Conservation (phyloP, 2,113 vertebrate species). For the Boleophthalmus pectinirostris region DNA sequence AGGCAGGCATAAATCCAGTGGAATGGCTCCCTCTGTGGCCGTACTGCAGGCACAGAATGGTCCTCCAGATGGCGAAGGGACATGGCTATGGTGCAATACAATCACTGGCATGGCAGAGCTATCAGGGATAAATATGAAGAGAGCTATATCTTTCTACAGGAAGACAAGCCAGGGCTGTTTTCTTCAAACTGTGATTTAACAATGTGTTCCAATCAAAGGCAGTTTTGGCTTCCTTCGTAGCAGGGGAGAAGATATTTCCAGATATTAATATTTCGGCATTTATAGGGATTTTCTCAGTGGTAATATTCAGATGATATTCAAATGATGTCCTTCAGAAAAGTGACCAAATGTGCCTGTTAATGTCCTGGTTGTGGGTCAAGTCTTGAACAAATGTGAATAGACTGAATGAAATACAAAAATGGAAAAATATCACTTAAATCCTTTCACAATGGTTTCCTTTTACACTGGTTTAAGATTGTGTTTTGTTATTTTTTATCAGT, state of each 20-base stretch:
- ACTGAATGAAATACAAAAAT: not conserved
- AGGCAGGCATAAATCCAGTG: slow-evolving; percentile 68
- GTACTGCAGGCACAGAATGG: slow-evolving; percentile 65
- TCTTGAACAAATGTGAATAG: no score
- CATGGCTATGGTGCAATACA: slow-evolving; percentile 68
- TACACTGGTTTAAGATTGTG: no score
- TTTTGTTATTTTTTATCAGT: no score
- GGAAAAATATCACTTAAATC: not conserved
- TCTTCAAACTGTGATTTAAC: slow-evolving; percentile 41
- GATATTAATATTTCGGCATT: not conserved
- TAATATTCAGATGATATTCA: not conserved
- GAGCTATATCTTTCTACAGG: slow-evolving; percentile 57
- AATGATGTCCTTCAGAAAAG: no score
- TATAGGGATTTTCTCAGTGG: not conserved
- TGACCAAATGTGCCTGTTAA: not conserved
- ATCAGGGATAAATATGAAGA: slow-evolving; percentile 65
- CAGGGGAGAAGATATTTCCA: not conserved
- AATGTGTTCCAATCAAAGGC: not conserved
- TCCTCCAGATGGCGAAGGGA: slow-evolving; percentile 76
- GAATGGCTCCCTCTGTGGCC: slow-evolving; percentile 71
- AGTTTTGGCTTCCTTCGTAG: not conserved
- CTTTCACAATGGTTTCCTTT: no score
- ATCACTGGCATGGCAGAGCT: slow-evolving; percentile 65
- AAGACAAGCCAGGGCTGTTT: slow-evolving; percentile 34
- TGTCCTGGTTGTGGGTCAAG: not conserved